Evolutionary conservation across 2,113 vertebrate genomes (phyloP), one percentile per base, ranked within the genome.

Genomic region (Formicarius rufipectus): DNA sequence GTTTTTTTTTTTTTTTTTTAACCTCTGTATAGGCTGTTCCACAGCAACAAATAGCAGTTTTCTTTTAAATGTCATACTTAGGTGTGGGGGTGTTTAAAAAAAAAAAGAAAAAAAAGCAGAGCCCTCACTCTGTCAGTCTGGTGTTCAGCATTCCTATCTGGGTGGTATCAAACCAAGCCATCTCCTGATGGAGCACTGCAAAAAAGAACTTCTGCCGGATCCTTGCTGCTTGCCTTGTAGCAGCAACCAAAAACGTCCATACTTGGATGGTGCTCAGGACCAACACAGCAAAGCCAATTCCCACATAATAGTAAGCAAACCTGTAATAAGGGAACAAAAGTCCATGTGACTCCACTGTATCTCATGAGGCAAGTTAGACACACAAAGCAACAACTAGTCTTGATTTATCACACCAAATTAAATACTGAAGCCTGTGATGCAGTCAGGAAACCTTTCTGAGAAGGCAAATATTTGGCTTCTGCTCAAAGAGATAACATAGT

Each of bases 141-240:
- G 95, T 98, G 90, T 98, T 98, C 72, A 98, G 37, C 4, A 77
- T 96, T 83, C 98, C 98, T 87, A 98, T 97, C 53, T 97, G 95
- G 50, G 87, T 97, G 10, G 93, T 94, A 74, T 98, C 98, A 97
- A 98, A 98, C 98, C 98, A 98, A 81, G 97, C 92, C 98, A 98
- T 98, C 30, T 98, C 97, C 88, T 98, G 98, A 77, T 98, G 98
- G 33, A 98, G 97, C 44, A 98, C 96, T 60, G 98, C 97, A 91
- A 97, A 97, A 88, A 98, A 98, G 91, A 97, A 98, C 75, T 97
- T 98, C 67, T 97, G 91, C 17, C 97, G 96, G 83, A 98, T 98
- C 68, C 97, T 97, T 71, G 96, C 69, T 4, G 97, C 96, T 91
- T 98, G 98, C 62, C 97, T 98, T 2, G 96, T 58, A 56, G 98